These are phyloP conservation scores for Zaprionus nigranus DNA, from an alignment of 1,140 invertebrate species.

Conservation along the genomic window DNA sequence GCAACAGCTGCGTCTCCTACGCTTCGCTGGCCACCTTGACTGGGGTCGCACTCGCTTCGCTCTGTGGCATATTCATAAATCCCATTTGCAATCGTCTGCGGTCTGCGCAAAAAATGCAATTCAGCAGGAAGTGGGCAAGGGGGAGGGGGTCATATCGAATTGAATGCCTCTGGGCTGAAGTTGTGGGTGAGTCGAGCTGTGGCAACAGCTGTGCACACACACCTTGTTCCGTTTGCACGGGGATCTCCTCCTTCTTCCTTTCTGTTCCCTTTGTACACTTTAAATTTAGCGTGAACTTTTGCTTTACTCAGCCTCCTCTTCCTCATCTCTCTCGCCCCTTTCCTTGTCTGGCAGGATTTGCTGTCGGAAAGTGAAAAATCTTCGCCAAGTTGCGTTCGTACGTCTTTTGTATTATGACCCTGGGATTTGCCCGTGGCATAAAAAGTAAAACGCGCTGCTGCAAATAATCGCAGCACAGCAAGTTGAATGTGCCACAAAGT, in stretches of 20 bases:
- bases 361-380: slow-evolving; percentile 69
- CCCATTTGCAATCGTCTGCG: slow-evolving; percentile 63
- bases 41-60: slow-evolving; percentile 1
- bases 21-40: slow-evolving; percentile 13
- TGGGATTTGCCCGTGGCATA: slow-evolving; percentile 35
- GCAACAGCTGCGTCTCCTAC: slow-evolving; percentile 30
- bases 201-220: slow-evolving; percentile 71
- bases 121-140: slow-evolving; percentile 17
- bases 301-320: slow-evolving; percentile 16
- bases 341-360: slow-evolving; percentile 44
- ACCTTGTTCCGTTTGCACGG: slow-evolving; percentile 11
- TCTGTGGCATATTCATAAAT: slow-evolving; percentile 56
- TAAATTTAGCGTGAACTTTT: slow-evolving; percentile 76
- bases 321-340: not conserved
- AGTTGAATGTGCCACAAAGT: slow-evolving; percentile 61
- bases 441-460: slow-evolving; percentile 29
- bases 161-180: slow-evolving; percentile 40
- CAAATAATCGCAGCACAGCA: slow-evolving; percentile 35
- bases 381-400: slow-evolving; percentile 18
- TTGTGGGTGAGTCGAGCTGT: slow-evolving; percentile 48
- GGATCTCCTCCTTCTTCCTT: not conserved
- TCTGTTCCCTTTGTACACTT: slow-evolving; percentile 52
- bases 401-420: slow-evolving; percentile 43
- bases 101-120: slow-evolving; percentile 57
- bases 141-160: slow-evolving; percentile 53